Conservation (phyloP, 2,113 vertebrate genomes). For the Rynchops niger region DNA sequence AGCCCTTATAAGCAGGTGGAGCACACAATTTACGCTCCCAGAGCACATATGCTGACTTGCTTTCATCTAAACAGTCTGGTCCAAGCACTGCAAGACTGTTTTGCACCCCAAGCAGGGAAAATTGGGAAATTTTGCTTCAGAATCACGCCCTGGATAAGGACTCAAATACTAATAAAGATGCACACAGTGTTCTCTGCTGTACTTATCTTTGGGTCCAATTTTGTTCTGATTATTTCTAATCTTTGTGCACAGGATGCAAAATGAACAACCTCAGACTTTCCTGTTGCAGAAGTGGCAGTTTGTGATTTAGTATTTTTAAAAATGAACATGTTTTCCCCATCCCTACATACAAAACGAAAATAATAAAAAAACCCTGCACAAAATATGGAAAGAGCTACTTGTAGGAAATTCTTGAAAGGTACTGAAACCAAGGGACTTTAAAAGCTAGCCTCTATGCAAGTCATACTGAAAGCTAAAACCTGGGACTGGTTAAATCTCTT, state of each 20-base stretch:
- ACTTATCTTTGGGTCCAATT: not conserved
- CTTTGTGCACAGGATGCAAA: not conserved
- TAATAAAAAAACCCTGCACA: not conserved
- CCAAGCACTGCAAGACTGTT: not conserved
- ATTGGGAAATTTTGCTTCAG: not conserved
- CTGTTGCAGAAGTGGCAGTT: not conserved
- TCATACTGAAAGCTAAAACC: not conserved
- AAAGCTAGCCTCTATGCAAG: not conserved
- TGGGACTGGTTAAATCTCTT: slow-evolving; percentile 34
- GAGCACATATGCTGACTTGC: not conserved
- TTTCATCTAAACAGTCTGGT: not conserved
- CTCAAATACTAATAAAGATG: not conserved
- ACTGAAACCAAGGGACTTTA: not conserved
- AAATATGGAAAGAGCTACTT: slow-evolving; percentile 12
- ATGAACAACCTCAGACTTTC: not conserved
- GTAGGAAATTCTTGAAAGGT: slow-evolving; percentile 21
- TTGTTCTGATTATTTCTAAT: not conserved
- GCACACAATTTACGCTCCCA: not conserved
- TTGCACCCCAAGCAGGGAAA: not conserved
- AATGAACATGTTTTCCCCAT: not conserved
- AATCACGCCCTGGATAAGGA: not conserved
- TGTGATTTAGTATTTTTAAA: not conserved
- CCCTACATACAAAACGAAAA: not conserved
- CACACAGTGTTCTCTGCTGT: not conserved
- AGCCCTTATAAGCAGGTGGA: not conserved